phyloP scores from a whole-genome alignment of 2,888 invertebrate species.

The Drosophila colorata region DNA sequence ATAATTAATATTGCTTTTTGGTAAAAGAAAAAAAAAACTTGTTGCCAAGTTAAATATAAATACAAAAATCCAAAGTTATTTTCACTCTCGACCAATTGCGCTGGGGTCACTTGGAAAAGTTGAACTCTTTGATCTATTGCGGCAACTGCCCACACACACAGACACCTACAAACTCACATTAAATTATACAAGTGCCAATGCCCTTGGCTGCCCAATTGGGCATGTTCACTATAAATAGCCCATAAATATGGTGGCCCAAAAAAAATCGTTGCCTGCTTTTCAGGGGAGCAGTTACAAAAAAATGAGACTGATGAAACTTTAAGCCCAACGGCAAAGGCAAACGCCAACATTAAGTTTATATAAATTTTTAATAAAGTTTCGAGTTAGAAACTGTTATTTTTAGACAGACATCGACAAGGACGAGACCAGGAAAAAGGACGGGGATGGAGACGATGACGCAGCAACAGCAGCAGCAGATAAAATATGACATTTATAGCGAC shows the following conservation, averaged over 20 bases:
- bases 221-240: slow-evolving; percentile 52
- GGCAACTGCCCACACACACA: slow-evolving; percentile 14
- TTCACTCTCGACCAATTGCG: slow-evolving; percentile 28
- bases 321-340: slow-evolving; percentile 42
- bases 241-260: slow-evolving; percentile 22
- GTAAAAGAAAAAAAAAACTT: neutral
- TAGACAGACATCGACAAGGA: slow-evolving; percentile 45
- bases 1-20: neutral
- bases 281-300: slow-evolving; percentile 50
- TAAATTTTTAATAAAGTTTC: slow-evolving; percentile 80
- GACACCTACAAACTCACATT: slow-evolving; percentile 18
- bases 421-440: neutral
- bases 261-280: slow-evolving; percentile 62
- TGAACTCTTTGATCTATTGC: slow-evolving; percentile 57
- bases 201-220: slow-evolving; percentile 46
- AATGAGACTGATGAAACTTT: slow-evolving; percentile 58
- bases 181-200: slow-evolving; percentile 57
- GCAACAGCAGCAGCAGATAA: slow-evolving; percentile 55
- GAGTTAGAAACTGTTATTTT: slow-evolving; percentile 73
- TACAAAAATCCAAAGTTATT: slow-evolving; percentile 20
- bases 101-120: slow-evolving; percentile 22
- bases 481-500: slow-evolving; percentile 79
- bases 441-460: slow-evolving; percentile 9
- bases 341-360: slow-evolving; percentile 55
- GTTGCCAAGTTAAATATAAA: slow-evolving; percentile 10